A percentile compares a stretch with the other conserved stretches of the same genome.
Conservation (phyloP, 2,888 invertebrate genomes). For the Synanthedon andrenaeformis region DNA sequence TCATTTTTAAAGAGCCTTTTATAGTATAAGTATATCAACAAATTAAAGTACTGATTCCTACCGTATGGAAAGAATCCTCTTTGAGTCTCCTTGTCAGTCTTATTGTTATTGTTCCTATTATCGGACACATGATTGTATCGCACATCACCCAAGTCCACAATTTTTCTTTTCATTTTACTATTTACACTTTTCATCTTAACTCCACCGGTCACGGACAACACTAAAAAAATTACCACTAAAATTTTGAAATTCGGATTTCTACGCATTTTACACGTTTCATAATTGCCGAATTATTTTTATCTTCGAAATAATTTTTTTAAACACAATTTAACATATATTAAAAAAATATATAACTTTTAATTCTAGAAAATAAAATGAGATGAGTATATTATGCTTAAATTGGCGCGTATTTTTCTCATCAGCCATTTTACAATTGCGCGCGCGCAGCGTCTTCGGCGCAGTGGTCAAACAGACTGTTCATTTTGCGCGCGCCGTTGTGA, state of each 20-base stretch:
- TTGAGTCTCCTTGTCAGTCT: conserved; percentile 14
- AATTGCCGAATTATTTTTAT: conserved; percentile 6
- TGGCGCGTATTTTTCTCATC: conserved; percentile 36
- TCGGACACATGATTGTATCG: conserved; percentile 11
- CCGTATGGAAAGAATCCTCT: conserved; percentile 38
- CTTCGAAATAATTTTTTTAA: conserved; percentile 6
- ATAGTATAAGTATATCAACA: too few relatives aligned
- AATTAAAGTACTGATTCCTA: conserved; percentile 11
- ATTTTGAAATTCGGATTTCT: conserved; percentile 30
- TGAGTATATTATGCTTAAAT: conserved; percentile 28
- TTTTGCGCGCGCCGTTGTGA: conserved; percentile 9
- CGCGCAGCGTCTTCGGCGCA: conserved; percentile 27
- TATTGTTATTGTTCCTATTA: conserved; percentile 11
- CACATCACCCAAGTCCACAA: conserved; percentile 13
- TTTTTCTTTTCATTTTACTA: conserved; percentile 23
- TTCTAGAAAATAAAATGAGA: background rate
- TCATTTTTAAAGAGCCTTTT: too few relatives aligned
- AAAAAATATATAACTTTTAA: background rate
- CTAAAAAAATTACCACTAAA: conserved; percentile 27
- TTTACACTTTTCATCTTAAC: conserved; percentile 9
- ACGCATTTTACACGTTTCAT: conserved; percentile 35
- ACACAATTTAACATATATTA: conserved; percentile 1
- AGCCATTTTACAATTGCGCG: conserved; percentile 40
- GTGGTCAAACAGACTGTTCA: conserved; percentile 20
- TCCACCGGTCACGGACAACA: conserved; percentile 23